Evolutionary conservation across 2,797 vertebrate species (phyloP), one percentile per base, ranked within the genome.

Genomic region (Trichosurus vulpecula): DNA sequence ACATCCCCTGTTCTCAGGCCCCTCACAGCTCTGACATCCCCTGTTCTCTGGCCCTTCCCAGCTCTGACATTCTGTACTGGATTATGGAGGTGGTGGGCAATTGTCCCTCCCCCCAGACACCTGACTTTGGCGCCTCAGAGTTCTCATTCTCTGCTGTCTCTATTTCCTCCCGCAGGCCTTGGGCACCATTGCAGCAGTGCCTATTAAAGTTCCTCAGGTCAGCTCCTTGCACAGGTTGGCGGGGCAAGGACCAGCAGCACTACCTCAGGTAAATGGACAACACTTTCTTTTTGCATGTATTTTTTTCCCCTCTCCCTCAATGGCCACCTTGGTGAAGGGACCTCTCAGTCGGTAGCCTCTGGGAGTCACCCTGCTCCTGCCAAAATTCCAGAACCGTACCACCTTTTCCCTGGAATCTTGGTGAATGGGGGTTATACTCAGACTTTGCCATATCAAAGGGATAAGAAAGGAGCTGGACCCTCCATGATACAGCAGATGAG

Each of bases 201-300:
- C 99, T 98, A 99, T 99, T 98, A 99, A 99, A 97, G 99, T 99
- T 99, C 99, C 99, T 99, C 99, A 99, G 98, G 99, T 99, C 99
- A 99, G 99, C 99, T 99, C 99, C 96, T 99, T 99, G 99, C 99
- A 99, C 98, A 99, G 99, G 98, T 99, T 99, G 99, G 99, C 99
- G 96, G 99, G 99, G 98, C 99, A 99, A 98, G 99, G 99, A 98
- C 99, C 99, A 98, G 99, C 99, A 96, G 98, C 99, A 99, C 99
- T 99, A 99, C 99, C 99, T 99, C 99, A 99, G 99, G 99, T 99
- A 99, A 97, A 94, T 47, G 47, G 13, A 41, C 53, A 0, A 1
- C 55, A 6, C 25, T 2, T 11, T 58, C 57, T 31, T 11, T 0
- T 41, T 13, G 0, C 87, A 74, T 11, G 8, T 55, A 47, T 5